Base-by-base conservation (phyloP, 2,113 vertebrate genomes). In the Platysternon megacephalum region DNA sequence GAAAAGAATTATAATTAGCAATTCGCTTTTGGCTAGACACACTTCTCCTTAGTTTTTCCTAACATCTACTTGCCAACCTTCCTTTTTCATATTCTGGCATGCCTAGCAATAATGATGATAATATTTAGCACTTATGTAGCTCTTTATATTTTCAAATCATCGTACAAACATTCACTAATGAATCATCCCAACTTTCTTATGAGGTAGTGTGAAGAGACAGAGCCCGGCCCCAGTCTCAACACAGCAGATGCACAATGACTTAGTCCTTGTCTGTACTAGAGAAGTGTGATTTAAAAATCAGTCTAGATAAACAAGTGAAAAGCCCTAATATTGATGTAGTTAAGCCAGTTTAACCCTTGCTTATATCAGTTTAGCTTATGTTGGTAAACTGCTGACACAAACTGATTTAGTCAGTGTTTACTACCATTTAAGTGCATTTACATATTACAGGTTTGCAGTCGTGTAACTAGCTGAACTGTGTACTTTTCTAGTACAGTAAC, bases 351-450 rank as follows among this genome's bases (percentile, higher is more conserved):
- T 39, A 91, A 84, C 29, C 83, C 56, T 82, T 86, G 79, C 87
- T 95, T 81, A 51, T 88, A 32, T 83, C 89, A 32, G 1, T 86
- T 89, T 93, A 91, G 29, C 79, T 93, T 35, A 76, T 82, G n/a
- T 4, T 89, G 80, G 76, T 83, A 79, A 90, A 35, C 87, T 87
- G 44, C 42, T 90, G 88, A 93, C 91, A 93, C 88, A 94, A 84
- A 35, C 24, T 51, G 53, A 42, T 85, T 11, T 29, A 48, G 6
- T 82, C 17, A 35, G 14, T 5, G n/a, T 91, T 94, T 85, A 79
- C 83, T 83, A 32, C 24, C 6, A 1, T n/a, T 89, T 93, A 88
- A 42, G 56, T 89, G 89, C 65, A 42, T 88, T 19, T 9, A 19
- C 85, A 2, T 17, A 17, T 72, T 85, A 32, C 11, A 74, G 56